Base-by-base conservation (phyloP, 2,888 invertebrate genomes). In the Lycaena phlaeas region DNA sequence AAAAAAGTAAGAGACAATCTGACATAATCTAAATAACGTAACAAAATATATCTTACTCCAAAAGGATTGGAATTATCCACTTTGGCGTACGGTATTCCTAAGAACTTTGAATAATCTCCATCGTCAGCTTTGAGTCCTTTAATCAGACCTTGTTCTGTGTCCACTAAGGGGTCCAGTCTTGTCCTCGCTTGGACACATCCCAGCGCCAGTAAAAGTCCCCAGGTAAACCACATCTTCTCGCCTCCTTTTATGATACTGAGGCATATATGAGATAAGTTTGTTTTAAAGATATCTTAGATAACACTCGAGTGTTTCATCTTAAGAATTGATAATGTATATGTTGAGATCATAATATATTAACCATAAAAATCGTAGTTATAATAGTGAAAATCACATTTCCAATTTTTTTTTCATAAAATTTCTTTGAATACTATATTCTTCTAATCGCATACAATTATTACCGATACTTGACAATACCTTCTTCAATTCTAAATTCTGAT, bases 61-160 rank as follows among this genome's bases (percentile, higher is more conserved):
- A 65, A 68, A 9, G 64, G 61, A 43, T n/a, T n/a, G n/a, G n/a
- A 27, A 9, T 48, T 40, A 14, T 59, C 51, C 3, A 66, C 54
- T 38, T 46, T 47, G 2, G 51, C 68, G 37, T 56, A 68, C 0
- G 67, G 68, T 38, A 68, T 59, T 1, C 66, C 68, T 38, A 66
- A 30, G 37, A 58, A 68, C 53, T 56, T 63, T 2, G 44, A 44
- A 40, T 64, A 66, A 15, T 59, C 56, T 3, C 62, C 57, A 44
- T 63, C 59, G 12, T 45, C 40, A 14, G 60, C 57, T 3, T 18
- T 44, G 2, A 56, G 18, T 4, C 66, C 67, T 15, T 48, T 44
- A 1, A 65, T 53, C 11, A 44, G 14, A 0, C 65, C 65, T 4
- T 46, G 42, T n/a, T 52, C 49, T 1, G 52, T 57, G 10, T 46